A percentile compares a stretch with the other conserved stretches of the same genome.
phyloP scores from a whole-genome alignment of 2,113 vertebrate genomes.

The Sceloporus tristichus region DNA sequence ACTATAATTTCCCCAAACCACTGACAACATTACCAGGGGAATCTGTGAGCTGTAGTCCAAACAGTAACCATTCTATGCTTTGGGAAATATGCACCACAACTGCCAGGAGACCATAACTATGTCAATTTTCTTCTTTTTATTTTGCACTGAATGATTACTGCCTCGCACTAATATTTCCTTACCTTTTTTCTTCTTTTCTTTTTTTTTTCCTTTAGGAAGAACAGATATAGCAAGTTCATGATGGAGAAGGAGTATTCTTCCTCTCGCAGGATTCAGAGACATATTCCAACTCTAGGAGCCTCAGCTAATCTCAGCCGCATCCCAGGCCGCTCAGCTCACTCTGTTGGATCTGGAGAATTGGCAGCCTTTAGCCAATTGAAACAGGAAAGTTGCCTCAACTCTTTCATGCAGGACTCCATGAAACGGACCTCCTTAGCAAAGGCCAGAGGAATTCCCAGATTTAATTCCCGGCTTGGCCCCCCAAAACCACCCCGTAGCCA shows the following conservation, averaged over 20 bases:
- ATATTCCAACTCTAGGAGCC: neutral
- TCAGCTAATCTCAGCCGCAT: conserved; percentile 44
- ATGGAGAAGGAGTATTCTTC: conserved; percentile 60
- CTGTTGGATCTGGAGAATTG: conserved; percentile 28
- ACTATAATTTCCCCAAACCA: neutral
- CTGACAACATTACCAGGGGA: neutral
- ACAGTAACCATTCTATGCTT: neutral
- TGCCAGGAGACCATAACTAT: neutral
- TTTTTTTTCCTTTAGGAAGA: conserved; percentile 32
- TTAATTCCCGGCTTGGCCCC: conserved; percentile 1
- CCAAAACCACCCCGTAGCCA: conserved; percentile 7
- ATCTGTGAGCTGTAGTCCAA: neutral
- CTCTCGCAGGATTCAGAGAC: conserved; percentile 42
- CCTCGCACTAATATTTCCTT: neutral
- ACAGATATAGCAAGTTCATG: rapidly evolving
- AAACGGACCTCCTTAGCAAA: conserved; percentile 42
- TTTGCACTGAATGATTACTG: too few relatives aligned
- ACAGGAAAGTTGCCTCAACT: conserved; percentile 49
- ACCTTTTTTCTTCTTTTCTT: too few relatives aligned
- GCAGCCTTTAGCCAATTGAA: conserved; percentile 48
- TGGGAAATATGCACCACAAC: too few relatives aligned
- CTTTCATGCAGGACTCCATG: conserved; percentile 40
- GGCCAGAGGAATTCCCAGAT: neutral
- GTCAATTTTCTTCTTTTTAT: neutral
- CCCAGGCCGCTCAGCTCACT: conserved; percentile 10